These are phyloP conservation scores for Pipistrellus kuhlii DNA, from an alignment of 2,797 vertebrate genomes.

Conservation along the genomic window DNA sequence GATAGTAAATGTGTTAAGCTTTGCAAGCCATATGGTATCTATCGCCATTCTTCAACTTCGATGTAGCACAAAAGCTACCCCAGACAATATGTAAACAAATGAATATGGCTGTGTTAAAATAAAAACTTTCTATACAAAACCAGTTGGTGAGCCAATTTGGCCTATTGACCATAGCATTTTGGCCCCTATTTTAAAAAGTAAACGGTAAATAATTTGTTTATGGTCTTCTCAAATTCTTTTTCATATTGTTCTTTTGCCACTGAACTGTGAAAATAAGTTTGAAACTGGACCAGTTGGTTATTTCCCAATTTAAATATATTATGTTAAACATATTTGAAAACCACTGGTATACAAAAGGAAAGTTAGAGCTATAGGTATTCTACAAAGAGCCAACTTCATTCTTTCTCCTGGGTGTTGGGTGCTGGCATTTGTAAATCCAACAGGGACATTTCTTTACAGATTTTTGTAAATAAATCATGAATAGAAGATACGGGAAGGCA, in stretches of 20 bases:
- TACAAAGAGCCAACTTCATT: conserved; percentile 3
- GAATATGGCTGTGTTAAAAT: neutral
- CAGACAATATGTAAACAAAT: neutral
- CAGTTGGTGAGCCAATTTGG: neutral
- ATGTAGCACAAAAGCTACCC: neutral
- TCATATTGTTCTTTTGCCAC: neutral
- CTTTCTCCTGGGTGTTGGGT: neutral
- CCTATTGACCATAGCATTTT: neutral
- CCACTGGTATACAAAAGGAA: neutral
- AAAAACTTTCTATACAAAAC: neutral
- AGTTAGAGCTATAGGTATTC: neutral
- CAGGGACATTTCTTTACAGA: neutral
- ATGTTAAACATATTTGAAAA: neutral
- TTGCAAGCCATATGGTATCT: neutral
- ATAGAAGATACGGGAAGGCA: neutral
- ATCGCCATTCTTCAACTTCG: neutral
- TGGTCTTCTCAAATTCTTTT: neutral
- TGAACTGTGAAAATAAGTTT: neutral
- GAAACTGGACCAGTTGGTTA: neutral
- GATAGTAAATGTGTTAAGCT: neutral
- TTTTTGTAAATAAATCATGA: neutral
- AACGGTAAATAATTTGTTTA: neutral
- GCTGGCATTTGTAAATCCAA: neutral
- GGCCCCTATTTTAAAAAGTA: neutral
- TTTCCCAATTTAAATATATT: neutral